These are phyloP conservation scores for Pleuronectes platessa DNA, from an alignment of 2,113 vertebrate genomes.

Conservation along the genomic window DNA sequence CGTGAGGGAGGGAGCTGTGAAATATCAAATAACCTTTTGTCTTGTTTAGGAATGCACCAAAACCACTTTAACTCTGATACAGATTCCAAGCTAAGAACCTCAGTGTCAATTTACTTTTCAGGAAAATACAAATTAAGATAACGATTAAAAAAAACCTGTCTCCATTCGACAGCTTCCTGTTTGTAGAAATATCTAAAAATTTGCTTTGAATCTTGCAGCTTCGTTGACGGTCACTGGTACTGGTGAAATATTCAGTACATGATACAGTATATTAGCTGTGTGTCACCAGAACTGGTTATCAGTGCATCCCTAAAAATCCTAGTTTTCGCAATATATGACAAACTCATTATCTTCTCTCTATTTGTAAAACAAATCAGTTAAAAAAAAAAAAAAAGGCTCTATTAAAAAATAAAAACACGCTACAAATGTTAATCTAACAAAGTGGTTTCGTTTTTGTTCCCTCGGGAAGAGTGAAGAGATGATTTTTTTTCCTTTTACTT, in stretches of 20 bases:
- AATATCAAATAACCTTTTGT: conserved; percentile 26
- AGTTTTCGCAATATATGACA: conserved; percentile 71
- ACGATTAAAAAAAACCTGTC: neutral
- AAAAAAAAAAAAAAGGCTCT: conserved; percentile 55
- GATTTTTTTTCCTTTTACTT: conserved; percentile 68
- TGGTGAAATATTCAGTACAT: neutral
- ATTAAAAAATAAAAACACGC: conserved; percentile 68
- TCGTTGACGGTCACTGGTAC: too few species aligned
- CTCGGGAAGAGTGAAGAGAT: conserved; percentile 77
- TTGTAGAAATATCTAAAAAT: neutral
- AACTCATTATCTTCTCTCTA: conserved; percentile 61
- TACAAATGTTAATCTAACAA: conserved; percentile 85
- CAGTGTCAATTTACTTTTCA: neutral
- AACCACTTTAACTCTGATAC: conserved; percentile 1
- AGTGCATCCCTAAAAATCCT: conserved; percentile 50
- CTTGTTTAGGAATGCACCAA: conserved; percentile 32
- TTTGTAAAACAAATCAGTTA: conserved; percentile 82
- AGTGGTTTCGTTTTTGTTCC: conserved; percentile 88
- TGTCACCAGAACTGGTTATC: conserved; percentile 30
- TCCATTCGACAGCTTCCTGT: neutral
- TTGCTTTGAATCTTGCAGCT: too few species aligned
- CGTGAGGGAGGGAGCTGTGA: conserved; percentile 44
- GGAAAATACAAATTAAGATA: neutral
- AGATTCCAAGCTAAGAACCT: conserved; percentile 6
- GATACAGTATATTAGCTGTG: conserved; percentile 5